A percentile compares a stretch with the other conserved stretches of the same genome.
phyloP scores from a whole-genome alignment of 2,113 vertebrate genomes.

The Axis porcinus region DNA sequence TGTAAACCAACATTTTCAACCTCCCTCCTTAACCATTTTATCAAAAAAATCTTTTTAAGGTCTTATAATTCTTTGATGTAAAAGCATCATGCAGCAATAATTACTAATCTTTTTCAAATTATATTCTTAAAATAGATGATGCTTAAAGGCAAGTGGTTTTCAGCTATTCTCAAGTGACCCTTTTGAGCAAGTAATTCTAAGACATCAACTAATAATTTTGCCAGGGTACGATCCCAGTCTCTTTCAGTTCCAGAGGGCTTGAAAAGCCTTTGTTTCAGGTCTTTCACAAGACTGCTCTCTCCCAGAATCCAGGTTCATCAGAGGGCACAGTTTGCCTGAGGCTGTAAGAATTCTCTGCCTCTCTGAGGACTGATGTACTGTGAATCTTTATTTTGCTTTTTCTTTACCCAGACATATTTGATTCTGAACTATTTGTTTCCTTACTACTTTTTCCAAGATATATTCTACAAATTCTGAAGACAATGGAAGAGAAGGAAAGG shows the following conservation, averaged over 20 bases:
- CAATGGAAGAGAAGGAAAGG: background rate
- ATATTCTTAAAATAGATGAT: background rate
- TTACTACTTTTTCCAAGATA: background rate
- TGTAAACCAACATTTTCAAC: background rate
- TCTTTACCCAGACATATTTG: background rate
- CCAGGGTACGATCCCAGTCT: conserved; percentile 4
- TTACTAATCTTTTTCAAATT: background rate
- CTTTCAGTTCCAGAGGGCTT: background rate
- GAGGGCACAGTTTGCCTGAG: background rate
- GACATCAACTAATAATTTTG: conserved; percentile 35
- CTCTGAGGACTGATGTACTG: background rate
- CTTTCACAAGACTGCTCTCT: conserved; percentile 10
- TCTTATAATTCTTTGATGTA: background rate
- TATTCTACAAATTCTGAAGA: background rate
- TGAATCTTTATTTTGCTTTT: background rate
- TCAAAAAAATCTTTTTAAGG: background rate
- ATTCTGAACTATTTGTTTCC: conserved; percentile 16
- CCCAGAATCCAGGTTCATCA: background rate
- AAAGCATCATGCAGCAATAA: background rate
- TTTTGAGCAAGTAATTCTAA: conserved; percentile 3
- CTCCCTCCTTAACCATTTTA: background rate
- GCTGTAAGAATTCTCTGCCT: background rate
- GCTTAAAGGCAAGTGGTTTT: background rate
- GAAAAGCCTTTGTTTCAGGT: conserved; percentile 40
- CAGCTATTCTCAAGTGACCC: background rate